Evolutionary conservation across 1,140 invertebrate species (phyloP), one percentile per base, ranked within the genome.

Genomic region (Muscidifurax raptorellus): DNA sequence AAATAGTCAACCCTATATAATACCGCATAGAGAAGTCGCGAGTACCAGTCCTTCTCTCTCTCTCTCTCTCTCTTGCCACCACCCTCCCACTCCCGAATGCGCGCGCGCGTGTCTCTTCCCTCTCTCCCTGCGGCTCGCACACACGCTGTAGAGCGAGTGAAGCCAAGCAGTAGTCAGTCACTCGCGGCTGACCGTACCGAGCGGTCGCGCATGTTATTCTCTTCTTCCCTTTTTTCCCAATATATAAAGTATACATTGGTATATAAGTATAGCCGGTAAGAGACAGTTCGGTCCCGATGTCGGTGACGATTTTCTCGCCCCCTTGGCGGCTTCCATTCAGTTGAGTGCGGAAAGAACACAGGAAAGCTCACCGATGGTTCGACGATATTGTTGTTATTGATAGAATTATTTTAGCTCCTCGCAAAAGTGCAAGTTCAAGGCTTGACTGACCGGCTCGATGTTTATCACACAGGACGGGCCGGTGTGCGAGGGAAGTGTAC

Each of bases 101-200:
- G 36, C 44, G 22, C 44, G 28, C 27, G 1, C 66, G 52, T 44
- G 0, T 13, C 15, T 30, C 15, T 36, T 22, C 36, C 28, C 75
- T 32, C 66, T 30, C 52, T 30, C 64, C n/a, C 66, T 69, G 13
- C 18, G 13, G 25, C 47, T 59, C 69, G 64, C 36, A 32, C 79
- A 13, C 76, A 28, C 47, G 47, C 52, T 22, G 40, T 22, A 22
- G n/a, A 81, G 77, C 67, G 28, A 79, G 75, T 76, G 0, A 59
- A 59, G 52, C 52, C 52, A n/a, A 59, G 32, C 78, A 40, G 47
- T 47, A 83, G 82, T 77, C 74, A 83, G 82, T 83, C 76, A 84
- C 76, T 84, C 82, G 82, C 82, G 76, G 69, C 82, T 64, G 44
- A 84, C 40, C 82, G 82, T 72, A 32, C 66, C 44, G 82, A 84